These are phyloP conservation scores for Nomada fabriciana DNA, from an alignment of 2,888 invertebrate genomes.

Conservation along the genomic window DNA sequence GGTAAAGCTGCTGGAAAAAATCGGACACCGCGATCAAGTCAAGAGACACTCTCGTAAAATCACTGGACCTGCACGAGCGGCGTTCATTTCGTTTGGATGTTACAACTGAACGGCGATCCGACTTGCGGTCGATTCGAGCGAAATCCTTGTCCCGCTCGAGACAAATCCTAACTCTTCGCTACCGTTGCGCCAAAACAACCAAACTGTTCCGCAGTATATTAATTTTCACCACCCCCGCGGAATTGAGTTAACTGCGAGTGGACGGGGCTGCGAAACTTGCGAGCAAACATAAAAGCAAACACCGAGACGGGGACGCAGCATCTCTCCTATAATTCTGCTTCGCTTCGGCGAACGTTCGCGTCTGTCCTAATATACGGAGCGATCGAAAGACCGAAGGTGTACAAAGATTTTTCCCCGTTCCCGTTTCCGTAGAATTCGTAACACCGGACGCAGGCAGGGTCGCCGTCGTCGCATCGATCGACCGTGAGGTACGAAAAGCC, in stretches of 20 bases:
- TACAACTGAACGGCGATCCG: too few relatives aligned
- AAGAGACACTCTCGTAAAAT: too few relatives aligned
- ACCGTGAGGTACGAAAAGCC: slow-evolving; percentile 39
- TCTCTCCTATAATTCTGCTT: not conserved
- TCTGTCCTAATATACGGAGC: not conserved
- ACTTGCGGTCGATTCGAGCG: not conserved
- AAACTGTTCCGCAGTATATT: not conserved
- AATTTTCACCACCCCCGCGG: not conserved
- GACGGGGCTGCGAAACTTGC: not conserved
- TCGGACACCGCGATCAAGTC: not conserved
- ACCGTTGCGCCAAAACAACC: not conserved
- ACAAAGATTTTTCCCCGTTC: not conserved
- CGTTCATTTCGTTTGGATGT: slow-evolving; percentile 1
- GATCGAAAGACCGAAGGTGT: not conserved
- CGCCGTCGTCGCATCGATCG: slow-evolving; percentile 36
- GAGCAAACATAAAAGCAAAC: not conserved
- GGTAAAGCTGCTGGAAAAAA: not conserved
- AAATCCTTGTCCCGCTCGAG: too few relatives aligned
- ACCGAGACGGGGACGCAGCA: not conserved
- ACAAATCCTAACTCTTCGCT: not conserved
- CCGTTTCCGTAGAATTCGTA: not conserved
- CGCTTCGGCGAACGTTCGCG: not conserved
- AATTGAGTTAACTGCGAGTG: slow-evolving; percentile 3
- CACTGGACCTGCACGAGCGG: too few relatives aligned
- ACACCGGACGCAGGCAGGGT: not conserved